Evolutionary conservation across 2,113 vertebrate species (phyloP), one percentile per base, ranked within the genome.

Genomic region (Etia nguti): DNA sequence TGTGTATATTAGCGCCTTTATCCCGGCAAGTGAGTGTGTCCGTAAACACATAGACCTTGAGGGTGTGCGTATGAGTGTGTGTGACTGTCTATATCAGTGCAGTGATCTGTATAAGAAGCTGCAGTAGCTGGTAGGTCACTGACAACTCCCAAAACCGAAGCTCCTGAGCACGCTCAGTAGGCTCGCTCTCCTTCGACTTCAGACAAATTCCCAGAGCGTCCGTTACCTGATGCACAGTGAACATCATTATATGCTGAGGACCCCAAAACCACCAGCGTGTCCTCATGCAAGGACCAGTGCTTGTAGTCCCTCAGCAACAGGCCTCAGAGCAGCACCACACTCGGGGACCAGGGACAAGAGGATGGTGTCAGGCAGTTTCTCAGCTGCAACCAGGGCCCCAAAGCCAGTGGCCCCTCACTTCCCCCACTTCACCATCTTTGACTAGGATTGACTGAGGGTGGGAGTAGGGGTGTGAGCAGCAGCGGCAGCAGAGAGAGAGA

Each of bases 1-100:
- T 94, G 93, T 93, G 92, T 93, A 84, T 89, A 90, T 93, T 93
- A 90, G 88, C 87, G 92, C 93, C 92, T 93, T 92, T 90, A 93
- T 94, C 86, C 85, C 85, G 50, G 83, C 10, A 50, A 93, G 89
- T 57, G 91, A 88, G 91, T 92, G 91, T 92, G 89, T 93, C 89
- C 6, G 60, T 94, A 91, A 93, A 95, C 91, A 92, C 94, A 94
- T 36, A 87, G 91, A 90, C 89, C 94, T 95, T n/a, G 68, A 88
- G 92, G 93, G 92, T 87, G 92, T 91, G 92, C 70, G 89, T 90
- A 60, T 68, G 86, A 50, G 91, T 86, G 90, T 90, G 90, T 81
- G 73, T 26, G 70, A n/a, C 46, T 85, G 87, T 92, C 65, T 91
- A 24, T 90, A 65, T 89, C 81, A 88, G 89, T 88, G 91, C 94